A percentile compares a stretch with the other conserved stretches of the same genome.
Evolutionary conservation across 2,113 vertebrate species (phyloP).

Genomic region (Redunca redunca): DNA sequence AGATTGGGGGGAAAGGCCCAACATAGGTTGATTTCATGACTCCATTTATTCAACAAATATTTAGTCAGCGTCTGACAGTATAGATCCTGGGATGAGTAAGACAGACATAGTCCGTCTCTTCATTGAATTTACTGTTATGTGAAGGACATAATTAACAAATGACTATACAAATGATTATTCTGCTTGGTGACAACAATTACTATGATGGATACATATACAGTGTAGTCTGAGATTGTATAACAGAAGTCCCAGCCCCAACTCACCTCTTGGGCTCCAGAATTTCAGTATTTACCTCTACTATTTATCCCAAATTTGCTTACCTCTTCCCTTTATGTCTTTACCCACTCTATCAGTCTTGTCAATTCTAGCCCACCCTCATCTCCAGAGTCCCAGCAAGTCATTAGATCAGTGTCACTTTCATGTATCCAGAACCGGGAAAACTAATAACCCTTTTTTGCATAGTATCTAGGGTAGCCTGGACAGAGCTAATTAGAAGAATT

Average conservation of each 20-base stretch:
- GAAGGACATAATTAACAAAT: not conserved
- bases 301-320: not conserved
- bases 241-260: not conserved
- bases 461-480: not conserved
- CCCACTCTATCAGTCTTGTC: not conserved
- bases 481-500: not conserved
- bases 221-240: not conserved
- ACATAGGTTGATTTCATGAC: not conserved
- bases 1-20: not conserved
- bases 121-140: not conserved
- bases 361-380: not conserved
- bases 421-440: not conserved
- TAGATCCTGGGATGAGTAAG: not conserved
- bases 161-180: not conserved
- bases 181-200: not conserved
- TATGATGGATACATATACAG: not conserved
- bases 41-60: slow-evolving; percentile 1
- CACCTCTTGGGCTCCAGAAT: not conserved
- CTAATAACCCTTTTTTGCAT: not conserved
- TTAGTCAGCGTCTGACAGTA: not conserved
- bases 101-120: not conserved
- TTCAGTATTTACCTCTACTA: not conserved
- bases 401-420: not conserved
- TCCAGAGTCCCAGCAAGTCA: not conserved
- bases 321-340: not conserved